Evolutionary conservation across 2,113 vertebrate genomes (phyloP).

Genomic region (Chaetorhynchus papuensis): DNA sequence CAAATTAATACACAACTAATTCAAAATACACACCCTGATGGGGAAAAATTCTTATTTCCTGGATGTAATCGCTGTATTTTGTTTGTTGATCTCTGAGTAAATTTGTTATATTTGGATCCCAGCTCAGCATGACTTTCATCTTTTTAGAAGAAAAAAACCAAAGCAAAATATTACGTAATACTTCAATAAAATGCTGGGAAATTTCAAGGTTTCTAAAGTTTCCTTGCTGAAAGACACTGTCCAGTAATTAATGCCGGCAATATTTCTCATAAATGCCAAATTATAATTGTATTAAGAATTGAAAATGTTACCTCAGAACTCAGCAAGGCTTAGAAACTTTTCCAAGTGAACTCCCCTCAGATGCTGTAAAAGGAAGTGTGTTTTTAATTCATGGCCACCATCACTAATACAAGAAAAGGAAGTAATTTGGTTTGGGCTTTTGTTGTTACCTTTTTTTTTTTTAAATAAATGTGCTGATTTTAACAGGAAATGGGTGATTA

Average conservation of each 20-base stretch:
- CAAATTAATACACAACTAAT: not conserved
- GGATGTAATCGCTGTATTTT: not conserved
- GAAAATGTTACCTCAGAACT: not conserved
- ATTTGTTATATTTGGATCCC: conserved; percentile 3
- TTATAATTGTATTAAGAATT: not conserved
- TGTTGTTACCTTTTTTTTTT: not conserved
- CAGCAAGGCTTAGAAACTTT: not conserved
- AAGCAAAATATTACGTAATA: not conserved
- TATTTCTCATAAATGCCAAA: not conserved
- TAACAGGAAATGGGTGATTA: not conserved
- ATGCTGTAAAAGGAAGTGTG: not conserved
- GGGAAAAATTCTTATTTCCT: not conserved
- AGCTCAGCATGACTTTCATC: not conserved
- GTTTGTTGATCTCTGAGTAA: not conserved
- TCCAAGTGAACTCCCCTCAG: not conserved
- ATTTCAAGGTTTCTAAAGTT: conserved; percentile 1
- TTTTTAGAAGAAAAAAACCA: not conserved
- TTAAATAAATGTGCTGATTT: not conserved
- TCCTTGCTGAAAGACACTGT: not conserved
- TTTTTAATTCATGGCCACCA: not conserved
- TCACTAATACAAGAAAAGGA: not conserved
- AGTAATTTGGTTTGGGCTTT: not conserved
- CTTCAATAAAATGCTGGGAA: not conserved
- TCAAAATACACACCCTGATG: not conserved
- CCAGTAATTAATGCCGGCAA: not conserved